A percentile compares a stretch with the other conserved stretches of the same genome.
Evolutionary conservation across 1,140 invertebrate species (phyloP).

Genomic region (Chymomyza costata): DNA sequence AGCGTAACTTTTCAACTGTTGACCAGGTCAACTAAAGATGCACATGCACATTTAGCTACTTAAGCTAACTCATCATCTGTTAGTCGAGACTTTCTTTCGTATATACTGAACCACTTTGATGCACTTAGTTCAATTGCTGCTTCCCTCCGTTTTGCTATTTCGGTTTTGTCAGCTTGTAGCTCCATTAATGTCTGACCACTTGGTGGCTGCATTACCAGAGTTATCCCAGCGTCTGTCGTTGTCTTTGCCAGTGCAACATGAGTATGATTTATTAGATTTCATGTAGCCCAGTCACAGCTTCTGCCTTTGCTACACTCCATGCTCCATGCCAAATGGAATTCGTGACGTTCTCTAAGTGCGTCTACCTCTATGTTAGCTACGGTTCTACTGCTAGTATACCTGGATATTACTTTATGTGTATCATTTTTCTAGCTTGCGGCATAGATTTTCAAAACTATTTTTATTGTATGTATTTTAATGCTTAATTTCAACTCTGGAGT

Average conservation of each 20-base stretch:
- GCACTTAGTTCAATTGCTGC: too few relatives aligned
- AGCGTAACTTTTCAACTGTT: too few relatives aligned
- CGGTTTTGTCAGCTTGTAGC: not conserved
- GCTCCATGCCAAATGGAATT: slow-evolving; percentile 6
- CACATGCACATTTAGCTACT: too few relatives aligned
- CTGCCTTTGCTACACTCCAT: slow-evolving; percentile 22
- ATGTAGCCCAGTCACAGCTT: slow-evolving; percentile 47
- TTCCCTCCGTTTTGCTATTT: too few relatives aligned
- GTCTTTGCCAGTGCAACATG: slow-evolving; percentile 53
- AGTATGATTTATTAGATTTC: slow-evolving; percentile 66
- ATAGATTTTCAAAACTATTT: slow-evolving; percentile 30
- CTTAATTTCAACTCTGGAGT: slow-evolving; percentile 52
- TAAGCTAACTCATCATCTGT: too few relatives aligned
- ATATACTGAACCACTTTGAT: too few relatives aligned
- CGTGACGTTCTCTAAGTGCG: slow-evolving; percentile 15
- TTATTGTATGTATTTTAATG: slow-evolving; percentile 48
- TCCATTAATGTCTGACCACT: slow-evolving; percentile 17
- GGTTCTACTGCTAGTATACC: slow-evolving; percentile 8
- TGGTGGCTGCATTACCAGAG: slow-evolving; percentile 2
- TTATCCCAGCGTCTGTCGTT: slow-evolving; percentile 30
- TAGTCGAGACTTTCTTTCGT: too few relatives aligned
- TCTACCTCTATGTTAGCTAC: slow-evolving; percentile 24
- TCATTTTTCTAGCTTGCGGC: slow-evolving; percentile 63
- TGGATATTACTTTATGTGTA: slow-evolving; percentile 41
- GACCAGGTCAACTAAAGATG: too few relatives aligned